These are phyloP conservation scores for Neosilurus mollespiculum DNA, from an alignment of 2,797 vertebrate species.

Conservation along the genomic window DNA sequence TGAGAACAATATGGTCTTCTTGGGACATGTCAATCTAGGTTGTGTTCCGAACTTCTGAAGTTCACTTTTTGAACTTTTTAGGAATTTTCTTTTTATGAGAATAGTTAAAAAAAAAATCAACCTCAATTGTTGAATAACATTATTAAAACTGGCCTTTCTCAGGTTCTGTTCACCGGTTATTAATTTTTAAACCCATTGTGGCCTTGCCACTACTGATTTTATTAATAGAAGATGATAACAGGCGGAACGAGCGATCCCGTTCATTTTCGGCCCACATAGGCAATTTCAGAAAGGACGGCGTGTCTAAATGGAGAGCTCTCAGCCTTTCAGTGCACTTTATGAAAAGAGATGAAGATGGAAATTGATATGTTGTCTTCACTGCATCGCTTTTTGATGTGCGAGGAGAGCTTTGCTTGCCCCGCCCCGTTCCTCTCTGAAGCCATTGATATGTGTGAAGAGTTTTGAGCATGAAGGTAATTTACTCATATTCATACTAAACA, in stretches of 20 bases:
- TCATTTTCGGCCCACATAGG: slow-evolving; percentile 61
- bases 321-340: slow-evolving; percentile 60
- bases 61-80: neutral
- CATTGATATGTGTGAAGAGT: neutral
- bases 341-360: slow-evolving; percentile 64
- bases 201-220: slow-evolving; percentile 68
- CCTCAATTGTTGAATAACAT: slow-evolving; percentile 14
- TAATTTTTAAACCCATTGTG: slow-evolving; percentile 72
- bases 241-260: slow-evolving; percentile 54
- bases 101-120: neutral
- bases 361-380: slow-evolving; percentile 55
- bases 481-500: neutral
- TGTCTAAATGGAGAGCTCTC: slow-evolving; percentile 64
- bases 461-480: slow-evolving; percentile 3
- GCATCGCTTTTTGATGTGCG: slow-evolving; percentile 37
- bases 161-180: slow-evolving; percentile 70
- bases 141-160: slow-evolving; percentile 54
- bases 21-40: slow-evolving; percentile 14
- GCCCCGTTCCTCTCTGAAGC: neutral
- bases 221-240: slow-evolving; percentile 67
- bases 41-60: neutral
- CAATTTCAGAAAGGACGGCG: slow-evolving; percentile 70
- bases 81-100: neutral
- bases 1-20: slow-evolving; percentile 48
- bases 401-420: slow-evolving; percentile 57